phyloP scores from a whole-genome alignment of 2,113 vertebrate genomes.

The Hippocampus comes region DNA sequence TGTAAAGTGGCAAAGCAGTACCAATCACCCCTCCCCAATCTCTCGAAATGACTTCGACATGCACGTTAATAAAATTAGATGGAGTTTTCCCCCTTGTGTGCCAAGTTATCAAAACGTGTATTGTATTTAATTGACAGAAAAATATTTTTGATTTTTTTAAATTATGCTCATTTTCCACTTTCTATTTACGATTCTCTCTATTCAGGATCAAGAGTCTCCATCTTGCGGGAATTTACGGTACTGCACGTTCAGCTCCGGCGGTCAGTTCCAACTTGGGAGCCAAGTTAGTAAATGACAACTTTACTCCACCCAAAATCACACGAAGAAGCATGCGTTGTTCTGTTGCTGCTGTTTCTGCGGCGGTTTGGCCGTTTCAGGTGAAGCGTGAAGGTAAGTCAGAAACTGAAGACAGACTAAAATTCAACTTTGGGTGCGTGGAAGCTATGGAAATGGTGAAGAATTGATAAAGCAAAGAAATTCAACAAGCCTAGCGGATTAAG shows the following conservation, averaged over 20 bases:
- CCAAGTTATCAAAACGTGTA: too few species aligned
- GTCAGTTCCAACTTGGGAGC: not conserved
- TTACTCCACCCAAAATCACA: conserved; percentile 41
- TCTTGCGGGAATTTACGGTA: not conserved
- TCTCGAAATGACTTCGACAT: too few species aligned
- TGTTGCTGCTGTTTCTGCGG: not conserved
- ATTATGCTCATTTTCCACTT: not conserved
- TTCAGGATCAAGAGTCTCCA: not conserved
- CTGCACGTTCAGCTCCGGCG: not conserved
- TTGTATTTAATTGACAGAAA: too few species aligned
- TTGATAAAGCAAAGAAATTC: conserved; percentile 3
- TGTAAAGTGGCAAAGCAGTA: too few species aligned
- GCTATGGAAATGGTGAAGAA: not conserved
- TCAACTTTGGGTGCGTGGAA: not conserved
- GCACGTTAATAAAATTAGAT: too few species aligned
- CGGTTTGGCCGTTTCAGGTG: not conserved
- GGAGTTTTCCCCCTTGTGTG: too few species aligned
- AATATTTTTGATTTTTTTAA: too few species aligned
- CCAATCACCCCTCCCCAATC: too few species aligned
- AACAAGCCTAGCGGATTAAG: conserved; percentile 10
- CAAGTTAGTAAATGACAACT: conserved; percentile 1
- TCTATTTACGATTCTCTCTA: not conserved
- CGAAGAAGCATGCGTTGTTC: conserved; percentile 44
- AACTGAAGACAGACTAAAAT: not conserved
- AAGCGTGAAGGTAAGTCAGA: not conserved